Evolutionary conservation across 2,888 invertebrate genomes (phyloP).

Genomic region (Netelia melanura): DNA sequence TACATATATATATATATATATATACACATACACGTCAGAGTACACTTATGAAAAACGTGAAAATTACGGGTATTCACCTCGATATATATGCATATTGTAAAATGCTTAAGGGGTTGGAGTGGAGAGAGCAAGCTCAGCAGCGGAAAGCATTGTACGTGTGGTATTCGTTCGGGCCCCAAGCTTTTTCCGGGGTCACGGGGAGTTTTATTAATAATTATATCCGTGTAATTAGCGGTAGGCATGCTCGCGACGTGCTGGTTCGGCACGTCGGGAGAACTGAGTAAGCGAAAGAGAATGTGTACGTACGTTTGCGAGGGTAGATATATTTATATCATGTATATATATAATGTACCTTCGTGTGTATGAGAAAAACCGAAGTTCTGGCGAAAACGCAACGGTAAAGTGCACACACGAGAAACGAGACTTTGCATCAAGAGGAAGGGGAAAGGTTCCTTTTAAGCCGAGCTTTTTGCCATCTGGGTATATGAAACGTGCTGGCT

Average conservation of each 20-base stretch:
- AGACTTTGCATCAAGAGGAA: not conserved
- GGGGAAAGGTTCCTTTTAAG: constrained; percentile 38
- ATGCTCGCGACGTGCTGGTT: constrained; percentile 66
- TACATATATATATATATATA: not conserved
- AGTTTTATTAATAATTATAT: constrained; percentile 74
- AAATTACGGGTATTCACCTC: constrained; percentile 57
- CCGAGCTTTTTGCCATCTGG: constrained; percentile 57
- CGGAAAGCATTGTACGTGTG: constrained; percentile 31
- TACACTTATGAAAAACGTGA: constrained; percentile 66
- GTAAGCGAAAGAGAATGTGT: constrained; percentile 11
- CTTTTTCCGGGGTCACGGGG: constrained; percentile 59
- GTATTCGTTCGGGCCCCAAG: constrained; percentile 42
- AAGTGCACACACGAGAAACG: not conserved
- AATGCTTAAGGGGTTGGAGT: not conserved
- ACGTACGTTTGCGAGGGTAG: not conserved
- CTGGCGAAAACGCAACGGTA: constrained; percentile 19
- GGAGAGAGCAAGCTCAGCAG: constrained; percentile 55
- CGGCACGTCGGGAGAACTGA: constrained; percentile 53
- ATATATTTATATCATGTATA: not conserved
- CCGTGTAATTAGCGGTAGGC: constrained; percentile 72
- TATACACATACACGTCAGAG: constrained; percentile 18
- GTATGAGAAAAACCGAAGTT: constrained; percentile 28
- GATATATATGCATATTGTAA: not conserved
- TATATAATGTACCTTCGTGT: not conserved
- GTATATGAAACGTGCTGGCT: constrained; percentile 48